A percentile compares a stretch with the other conserved stretches of the same genome.
Conservation (phyloP, 2,113 vertebrate species). For the Calyptomena viridis region DNA sequence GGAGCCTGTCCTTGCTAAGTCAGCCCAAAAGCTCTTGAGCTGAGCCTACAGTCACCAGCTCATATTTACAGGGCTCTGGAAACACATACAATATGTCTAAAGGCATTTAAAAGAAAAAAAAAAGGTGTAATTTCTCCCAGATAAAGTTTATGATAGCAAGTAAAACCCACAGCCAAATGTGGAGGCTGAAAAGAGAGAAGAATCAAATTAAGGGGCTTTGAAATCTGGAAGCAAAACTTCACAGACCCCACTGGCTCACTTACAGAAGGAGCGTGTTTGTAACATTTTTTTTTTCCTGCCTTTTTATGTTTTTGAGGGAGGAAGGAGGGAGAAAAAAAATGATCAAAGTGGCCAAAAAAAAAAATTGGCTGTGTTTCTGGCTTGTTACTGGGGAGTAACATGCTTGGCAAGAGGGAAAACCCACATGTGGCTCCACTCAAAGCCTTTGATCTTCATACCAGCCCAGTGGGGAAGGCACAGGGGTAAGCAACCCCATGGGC, state of each 20-base stretch:
- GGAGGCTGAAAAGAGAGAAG: background rate
- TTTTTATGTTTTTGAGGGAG: slow-evolving; percentile 9
- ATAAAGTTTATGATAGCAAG: background rate
- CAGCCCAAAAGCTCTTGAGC: background rate
- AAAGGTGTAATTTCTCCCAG: background rate
- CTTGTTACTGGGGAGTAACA: background rate
- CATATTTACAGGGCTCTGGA: background rate
- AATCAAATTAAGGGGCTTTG: background rate
- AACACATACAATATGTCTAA: background rate
- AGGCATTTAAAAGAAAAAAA: background rate
- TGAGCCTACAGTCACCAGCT: background rate
- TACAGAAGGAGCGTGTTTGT: background rate
- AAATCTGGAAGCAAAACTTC: slow-evolving; percentile 3
- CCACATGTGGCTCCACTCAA: background rate
- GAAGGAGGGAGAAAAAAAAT: background rate
- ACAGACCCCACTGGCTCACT: background rate
- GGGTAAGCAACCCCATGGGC: background rate
- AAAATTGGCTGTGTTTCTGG: background rate
- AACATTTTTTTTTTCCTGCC: background rate
- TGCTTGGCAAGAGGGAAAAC: background rate
- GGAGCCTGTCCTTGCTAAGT: background rate
- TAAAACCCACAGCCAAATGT: background rate
- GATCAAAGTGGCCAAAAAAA: background rate
- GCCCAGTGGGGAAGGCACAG: background rate
- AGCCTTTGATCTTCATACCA: background rate